A percentile compares a stretch with the other conserved stretches of the same genome.
phyloP scores from a whole-genome alignment of 2,888 invertebrate species.

The Synanthedon myopaeformis region DNA sequence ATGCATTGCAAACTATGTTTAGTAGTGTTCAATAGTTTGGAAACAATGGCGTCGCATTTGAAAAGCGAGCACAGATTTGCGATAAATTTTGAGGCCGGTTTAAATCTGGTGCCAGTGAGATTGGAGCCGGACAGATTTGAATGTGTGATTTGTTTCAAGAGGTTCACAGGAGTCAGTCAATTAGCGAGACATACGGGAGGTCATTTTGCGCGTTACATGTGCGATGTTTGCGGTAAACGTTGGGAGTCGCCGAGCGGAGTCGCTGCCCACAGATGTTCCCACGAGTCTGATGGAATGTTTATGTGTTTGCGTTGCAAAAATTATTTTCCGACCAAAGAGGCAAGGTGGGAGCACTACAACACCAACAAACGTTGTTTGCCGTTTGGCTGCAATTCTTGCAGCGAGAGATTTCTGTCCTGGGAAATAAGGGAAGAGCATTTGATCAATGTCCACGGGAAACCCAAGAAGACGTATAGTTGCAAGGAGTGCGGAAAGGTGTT shows the following conservation, averaged over 20 bases:
- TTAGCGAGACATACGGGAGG: conserved; percentile 9
- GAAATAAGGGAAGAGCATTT: conserved; percentile 4
- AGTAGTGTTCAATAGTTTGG: conserved; percentile 3
- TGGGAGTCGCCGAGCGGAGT: conserved; percentile 6
- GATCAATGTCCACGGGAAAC: conserved; percentile 4
- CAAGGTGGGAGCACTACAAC: conserved; percentile 2
- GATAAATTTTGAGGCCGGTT: conserved; percentile 3
- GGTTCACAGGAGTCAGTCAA: conserved; percentile 5
- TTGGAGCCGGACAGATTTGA: conserved; percentile 7
- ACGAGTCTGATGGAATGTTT: background rate
- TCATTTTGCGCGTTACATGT: conserved; percentile 11
- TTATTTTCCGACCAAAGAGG: conserved; percentile 3
- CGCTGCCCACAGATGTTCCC: conserved; percentile 1
- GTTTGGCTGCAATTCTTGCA: conserved; percentile 3
- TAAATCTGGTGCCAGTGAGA: conserved; percentile 9
- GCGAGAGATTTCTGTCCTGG: conserved; percentile 4
- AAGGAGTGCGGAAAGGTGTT: conserved; percentile 6
- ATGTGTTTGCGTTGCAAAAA: conserved; percentile 6
- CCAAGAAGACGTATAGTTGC: conserved; percentile 4
- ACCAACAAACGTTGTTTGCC: conserved; percentile 7
- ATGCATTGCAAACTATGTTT: conserved; percentile 9
- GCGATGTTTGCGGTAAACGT: conserved; percentile 12
- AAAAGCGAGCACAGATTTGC: conserved; percentile 7
- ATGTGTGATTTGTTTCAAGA: conserved; percentile 10
- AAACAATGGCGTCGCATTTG: conserved; percentile 9